Evolutionary conservation across 2,888 invertebrate genomes (phyloP), one percentile per base, ranked within the genome.

Genomic region (Orthonevra nobilis): DNA sequence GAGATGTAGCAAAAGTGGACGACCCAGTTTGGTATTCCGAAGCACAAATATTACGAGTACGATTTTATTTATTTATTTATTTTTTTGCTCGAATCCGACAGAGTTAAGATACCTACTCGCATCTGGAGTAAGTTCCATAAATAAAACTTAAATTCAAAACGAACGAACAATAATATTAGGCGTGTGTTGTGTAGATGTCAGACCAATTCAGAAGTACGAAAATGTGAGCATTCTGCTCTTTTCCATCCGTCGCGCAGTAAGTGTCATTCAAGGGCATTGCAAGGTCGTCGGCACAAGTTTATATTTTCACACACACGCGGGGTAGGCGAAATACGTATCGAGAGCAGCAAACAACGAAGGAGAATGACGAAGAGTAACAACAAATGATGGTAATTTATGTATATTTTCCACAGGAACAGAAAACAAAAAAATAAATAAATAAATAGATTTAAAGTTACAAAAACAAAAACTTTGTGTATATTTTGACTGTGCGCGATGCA

Each of bases 201-300:
- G 5, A 64, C 52, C 56, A 72, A 64, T 64, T 77, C 72, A 75
- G 19, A 44, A 58, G 58, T 32, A 58, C 40, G 50, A 73, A 79
- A 66, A 58, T 72, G 46, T 66, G 46, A 61, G 36, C 48, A 66
- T 73, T 79, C 61, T 68, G 73, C 72, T 79, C 79, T 79, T 73
- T 79, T 79, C 79, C 61, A 79, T 83, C 83, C 82, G 84, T 81
- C 81, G 83, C 86, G 84, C 86, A 87, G 84, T 85, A 86, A 85
- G 86, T 87, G 88, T 87, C 88, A 86, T 85, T 88, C 88, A 88
- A 88, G 88, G 88, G 87, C 88, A 86, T 87, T 86, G 84, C 88
- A 88, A 88, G 89, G 88, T 88, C 88, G 84, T 85, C 82, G 56
- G 56, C 75, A 77, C 70, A 60, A 77, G 77, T 64, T 77, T 63